Percentiles rank a stretch among this genome's conserved stretches.
These are phyloP conservation scores for Erythrolamprus reginae DNA, from an alignment of 2,113 vertebrate genomes.

Conservation along the genomic window DNA sequence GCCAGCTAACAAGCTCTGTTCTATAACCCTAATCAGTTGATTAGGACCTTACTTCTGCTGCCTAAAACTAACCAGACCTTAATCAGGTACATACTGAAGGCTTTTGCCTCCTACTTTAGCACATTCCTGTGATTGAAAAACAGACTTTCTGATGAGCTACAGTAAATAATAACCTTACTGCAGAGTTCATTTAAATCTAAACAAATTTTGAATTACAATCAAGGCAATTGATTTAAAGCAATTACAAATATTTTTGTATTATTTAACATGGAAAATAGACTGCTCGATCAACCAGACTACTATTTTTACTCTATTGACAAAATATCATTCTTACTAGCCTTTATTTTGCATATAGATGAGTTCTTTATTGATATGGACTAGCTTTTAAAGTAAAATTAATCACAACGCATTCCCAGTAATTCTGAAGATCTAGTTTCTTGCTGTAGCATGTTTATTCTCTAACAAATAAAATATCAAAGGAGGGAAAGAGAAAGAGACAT, in stretches of 20 bases:
- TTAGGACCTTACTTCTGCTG: not conserved
- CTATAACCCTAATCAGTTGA: not conserved
- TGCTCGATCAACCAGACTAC: not conserved
- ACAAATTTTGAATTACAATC: not conserved
- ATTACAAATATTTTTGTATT: not conserved
- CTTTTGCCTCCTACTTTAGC: not conserved
- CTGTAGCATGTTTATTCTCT: not conserved
- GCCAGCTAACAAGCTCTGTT: not conserved
- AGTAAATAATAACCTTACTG: not conserved
- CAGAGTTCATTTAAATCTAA: not conserved
- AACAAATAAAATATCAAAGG: not conserved
- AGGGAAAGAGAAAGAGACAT: not conserved
- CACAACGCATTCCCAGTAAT: not conserved
- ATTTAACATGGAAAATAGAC: accelerated
- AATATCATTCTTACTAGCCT: constrained; percentile 30
- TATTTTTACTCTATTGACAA: accelerated
- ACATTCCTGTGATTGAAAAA: not conserved
- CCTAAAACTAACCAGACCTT: not conserved
- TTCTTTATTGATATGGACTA: not conserved
- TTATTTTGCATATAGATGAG: not conserved
- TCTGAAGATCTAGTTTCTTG: not conserved
- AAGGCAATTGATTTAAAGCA: not conserved
- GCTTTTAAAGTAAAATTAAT: accelerated
- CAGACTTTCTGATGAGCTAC: not conserved
- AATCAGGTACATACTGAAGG: not conserved